A percentile compares a stretch with the other conserved stretches of the same genome.
Conservation (phyloP, 2,888 invertebrate genomes). For the Molorchus minor region DNA sequence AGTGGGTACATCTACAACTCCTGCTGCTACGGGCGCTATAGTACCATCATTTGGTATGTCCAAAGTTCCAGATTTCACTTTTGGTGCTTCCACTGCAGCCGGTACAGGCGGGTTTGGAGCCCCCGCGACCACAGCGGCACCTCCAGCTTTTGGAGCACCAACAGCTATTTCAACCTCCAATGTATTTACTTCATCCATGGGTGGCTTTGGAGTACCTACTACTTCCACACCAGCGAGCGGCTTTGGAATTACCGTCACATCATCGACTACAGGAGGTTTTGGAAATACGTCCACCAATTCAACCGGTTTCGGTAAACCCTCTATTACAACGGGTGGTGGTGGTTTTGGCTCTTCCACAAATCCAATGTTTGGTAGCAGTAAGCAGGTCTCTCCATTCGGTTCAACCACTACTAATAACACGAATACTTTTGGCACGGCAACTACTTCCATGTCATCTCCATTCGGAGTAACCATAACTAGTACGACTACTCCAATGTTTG, state of each 20-base stretch:
- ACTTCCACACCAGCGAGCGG: not conserved
- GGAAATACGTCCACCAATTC: not conserved
- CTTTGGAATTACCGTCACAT: not conserved
- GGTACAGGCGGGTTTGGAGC: not conserved
- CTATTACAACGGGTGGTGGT: not conserved
- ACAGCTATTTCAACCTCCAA: not conserved
- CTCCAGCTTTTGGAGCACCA: not conserved
- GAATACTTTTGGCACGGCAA: too few species aligned
- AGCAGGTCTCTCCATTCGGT: constrained; percentile 12
- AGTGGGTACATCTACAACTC: not conserved
- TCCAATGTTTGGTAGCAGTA: constrained; percentile 9
- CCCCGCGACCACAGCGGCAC: not conserved
- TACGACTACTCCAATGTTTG: constrained; percentile 12
- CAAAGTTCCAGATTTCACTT: constrained; percentile 10
- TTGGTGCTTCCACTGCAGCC: constrained; percentile 13
- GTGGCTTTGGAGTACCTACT: not conserved
- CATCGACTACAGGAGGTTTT: not conserved
- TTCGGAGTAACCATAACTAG: constrained; percentile 7
- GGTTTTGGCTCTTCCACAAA: not conserved
- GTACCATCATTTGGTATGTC: constrained; percentile 5
- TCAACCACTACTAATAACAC: not conserved
- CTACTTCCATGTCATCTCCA: too few species aligned
- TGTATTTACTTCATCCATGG: not conserved
- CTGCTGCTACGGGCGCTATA: not conserved
- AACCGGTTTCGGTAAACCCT: constrained; percentile 15